Percentiles rank a stretch among this genome's conserved stretches.
phyloP scores from a whole-genome alignment of 2,888 invertebrate species.

The Blera fallax region DNA sequence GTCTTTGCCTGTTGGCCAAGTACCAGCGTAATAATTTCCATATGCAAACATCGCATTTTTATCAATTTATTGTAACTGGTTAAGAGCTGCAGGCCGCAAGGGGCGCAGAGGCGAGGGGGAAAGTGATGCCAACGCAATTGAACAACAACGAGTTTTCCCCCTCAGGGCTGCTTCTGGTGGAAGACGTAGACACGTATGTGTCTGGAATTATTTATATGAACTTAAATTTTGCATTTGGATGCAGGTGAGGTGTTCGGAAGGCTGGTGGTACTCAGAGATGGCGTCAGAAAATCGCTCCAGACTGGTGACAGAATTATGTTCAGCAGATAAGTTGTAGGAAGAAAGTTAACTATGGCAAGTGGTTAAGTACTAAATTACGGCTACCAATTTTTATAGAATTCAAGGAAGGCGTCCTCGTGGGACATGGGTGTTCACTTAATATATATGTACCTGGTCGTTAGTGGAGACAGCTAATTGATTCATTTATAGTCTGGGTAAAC shows the following conservation, averaged over 20 bases:
- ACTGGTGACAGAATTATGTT: conserved; percentile 47
- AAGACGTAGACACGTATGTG: conserved; percentile 36
- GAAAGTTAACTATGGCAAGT: conserved; percentile 19
- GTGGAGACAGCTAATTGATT: conserved; percentile 25
- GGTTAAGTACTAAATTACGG: conserved; percentile 21
- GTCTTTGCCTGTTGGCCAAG: conserved; percentile 44
- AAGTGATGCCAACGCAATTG: conserved; percentile 36
- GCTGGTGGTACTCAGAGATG: background rate
- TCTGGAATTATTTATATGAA: conserved; percentile 26
- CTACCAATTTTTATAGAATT: conserved; percentile 1
- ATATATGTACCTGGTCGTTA: background rate
- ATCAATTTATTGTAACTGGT: conserved; percentile 71
- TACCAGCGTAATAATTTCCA: conserved; percentile 60
- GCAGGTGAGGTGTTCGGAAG: background rate
- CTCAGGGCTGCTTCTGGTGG: background rate
- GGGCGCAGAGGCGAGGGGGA: no score
- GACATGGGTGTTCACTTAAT: background rate
- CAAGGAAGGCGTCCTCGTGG: conserved; percentile 6
- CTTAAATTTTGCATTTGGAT: background rate
- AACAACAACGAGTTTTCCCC: conserved; percentile 42
- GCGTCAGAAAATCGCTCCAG: conserved; percentile 27
- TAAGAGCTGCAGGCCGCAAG: conserved; percentile 36
- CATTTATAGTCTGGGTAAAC: background rate
- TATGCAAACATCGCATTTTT: conserved; percentile 72
- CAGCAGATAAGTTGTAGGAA: conserved; percentile 11